A percentile compares a stretch with the other conserved stretches of the same genome.
These are phyloP conservation scores for Arrhopalites spinosus DNA, from an alignment of 2,888 invertebrate species.

Conservation along the genomic window DNA sequence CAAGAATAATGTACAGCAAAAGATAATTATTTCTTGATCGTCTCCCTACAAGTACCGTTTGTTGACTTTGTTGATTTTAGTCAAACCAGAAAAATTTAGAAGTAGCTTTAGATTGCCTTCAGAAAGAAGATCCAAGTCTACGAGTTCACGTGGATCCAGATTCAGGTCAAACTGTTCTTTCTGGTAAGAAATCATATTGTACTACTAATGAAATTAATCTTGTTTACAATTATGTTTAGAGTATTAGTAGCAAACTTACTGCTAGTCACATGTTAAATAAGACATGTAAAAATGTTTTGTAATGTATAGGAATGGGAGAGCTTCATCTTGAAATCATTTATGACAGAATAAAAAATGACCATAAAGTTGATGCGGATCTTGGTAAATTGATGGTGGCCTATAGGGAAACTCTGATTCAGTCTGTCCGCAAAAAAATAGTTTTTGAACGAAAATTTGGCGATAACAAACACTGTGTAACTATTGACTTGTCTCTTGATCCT, in stretches of 20 bases:
- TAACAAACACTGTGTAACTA: slow-evolving; percentile 43
- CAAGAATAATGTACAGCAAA: not conserved
- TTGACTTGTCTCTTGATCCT: slow-evolving; percentile 47
- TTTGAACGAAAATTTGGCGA: slow-evolving; percentile 71
- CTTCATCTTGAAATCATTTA: slow-evolving; percentile 92
- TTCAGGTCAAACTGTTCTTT: slow-evolving; percentile 84
- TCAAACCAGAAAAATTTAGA: slow-evolving; percentile 77
- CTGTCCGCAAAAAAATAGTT: slow-evolving; percentile 61
- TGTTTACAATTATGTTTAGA: too few relatives aligned
- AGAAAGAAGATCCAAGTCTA: slow-evolving; percentile 90
- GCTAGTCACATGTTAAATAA: too few relatives aligned
- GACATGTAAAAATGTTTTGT: too few relatives aligned
- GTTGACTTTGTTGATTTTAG: too few relatives aligned
- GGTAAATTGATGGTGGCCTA: slow-evolving; percentile 93
- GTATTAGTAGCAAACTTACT: too few relatives aligned
- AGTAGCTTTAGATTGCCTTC: slow-evolving; percentile 76
- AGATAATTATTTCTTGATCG: not conserved
- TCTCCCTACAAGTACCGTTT: not conserved
- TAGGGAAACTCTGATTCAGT: slow-evolving; percentile 71
- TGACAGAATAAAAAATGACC: slow-evolving; percentile 84
- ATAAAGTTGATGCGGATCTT: slow-evolving; percentile 86
- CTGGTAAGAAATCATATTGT: slow-evolving; percentile 64
- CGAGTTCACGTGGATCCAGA: slow-evolving; percentile 75
- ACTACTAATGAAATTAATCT: too few relatives aligned
- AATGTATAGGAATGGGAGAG: slow-evolving; percentile 90